Base-by-base conservation (phyloP, 2,113 vertebrate species). In the Apteryx owenii region DNA sequence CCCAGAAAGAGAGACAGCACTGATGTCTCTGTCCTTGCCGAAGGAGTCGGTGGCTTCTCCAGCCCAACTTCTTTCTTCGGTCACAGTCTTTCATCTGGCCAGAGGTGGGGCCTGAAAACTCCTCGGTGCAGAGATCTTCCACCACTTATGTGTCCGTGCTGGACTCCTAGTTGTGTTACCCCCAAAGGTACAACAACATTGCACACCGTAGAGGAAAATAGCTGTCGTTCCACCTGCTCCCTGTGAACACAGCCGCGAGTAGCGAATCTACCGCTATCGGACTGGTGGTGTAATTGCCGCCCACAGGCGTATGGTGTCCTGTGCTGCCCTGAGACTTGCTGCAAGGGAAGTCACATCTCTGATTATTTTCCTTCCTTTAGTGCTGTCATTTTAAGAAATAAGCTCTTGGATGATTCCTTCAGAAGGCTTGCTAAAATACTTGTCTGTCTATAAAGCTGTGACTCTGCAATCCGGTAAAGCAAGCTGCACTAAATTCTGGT, bases 191-290 rank as follows among this genome's bases (percentile, higher is more conserved):
- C 12, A 31, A 4, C 22, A 5, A 10, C 13, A 31, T 18, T 33
- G 56, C 56, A 33, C 29, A 9, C 17, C 7, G 8, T 38, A 15
- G 71, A 48, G 61, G 33, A 85, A 33, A 13, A 4, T 3, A 53
- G n/a, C 40, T 26, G 12, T n/a, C 26, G 26, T n/a, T 23, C 40
- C 51, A 33, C 50, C 5, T 58, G 3, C 29, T 19, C 23, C 23
- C 17, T 13, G 48, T 50, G 38, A 44, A 40, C 1, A 1, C 38
- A 18, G 48, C 22, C 1, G 3, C 22, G 31, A 54, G 38, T 18
- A 54, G 61, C 4, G 9, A 31, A 33, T 42, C 40, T 10, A 1
- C 2, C 13, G 50, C 1, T 4, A n/a, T 42, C 3, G 1, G 40
- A 48, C 26, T 42, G 29, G 33, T 1, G 1, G 5, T 12, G 20